Evolutionary conservation across 2,888 invertebrate genomes (phyloP).

Genomic region (Epistrophella euchroma): DNA sequence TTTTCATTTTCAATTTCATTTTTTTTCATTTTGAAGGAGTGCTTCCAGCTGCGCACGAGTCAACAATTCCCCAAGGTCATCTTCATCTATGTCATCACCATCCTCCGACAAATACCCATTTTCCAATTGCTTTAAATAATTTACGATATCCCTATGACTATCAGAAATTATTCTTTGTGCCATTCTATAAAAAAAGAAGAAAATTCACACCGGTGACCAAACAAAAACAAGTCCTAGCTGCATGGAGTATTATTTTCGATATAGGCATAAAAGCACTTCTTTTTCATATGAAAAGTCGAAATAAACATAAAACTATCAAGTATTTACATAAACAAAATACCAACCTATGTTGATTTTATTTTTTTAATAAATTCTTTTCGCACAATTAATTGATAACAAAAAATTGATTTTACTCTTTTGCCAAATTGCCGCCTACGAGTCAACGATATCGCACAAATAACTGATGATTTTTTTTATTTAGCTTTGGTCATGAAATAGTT

Average conservation of each 20-base stretch:
- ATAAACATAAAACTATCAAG: neutral
- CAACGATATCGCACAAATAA: constrained; percentile 13
- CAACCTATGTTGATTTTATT: constrained; percentile 3
- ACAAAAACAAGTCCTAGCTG: neutral
- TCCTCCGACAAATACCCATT: constrained; percentile 15
- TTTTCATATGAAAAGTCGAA: constrained; percentile 17
- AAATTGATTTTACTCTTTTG: constrained; percentile 7
- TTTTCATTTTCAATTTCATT: too few relatives aligned
- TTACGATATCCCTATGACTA: neutral
- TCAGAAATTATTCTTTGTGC: constrained; percentile 5
- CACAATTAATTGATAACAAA: neutral
- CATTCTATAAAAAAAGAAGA: constrained; percentile 11
- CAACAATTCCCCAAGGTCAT: too few relatives aligned
- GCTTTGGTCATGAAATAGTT: constrained; percentile 3
- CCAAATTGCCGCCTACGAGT: neutral
- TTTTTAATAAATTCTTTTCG: neutral
- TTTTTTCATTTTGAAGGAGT: too few relatives aligned
- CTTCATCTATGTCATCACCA: neutral
- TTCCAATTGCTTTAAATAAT: constrained; percentile 1
- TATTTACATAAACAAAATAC: neutral
- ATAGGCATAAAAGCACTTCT: constrained; percentile 14
- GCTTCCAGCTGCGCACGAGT: neutral
- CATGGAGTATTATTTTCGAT: constrained; percentile 4
- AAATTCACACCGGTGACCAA: constrained; percentile 3
- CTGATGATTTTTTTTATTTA: constrained; percentile 16